Evolutionary conservation across 2,113 vertebrate genomes (phyloP).

Genomic region (Lethenteron reissneri): DNA sequence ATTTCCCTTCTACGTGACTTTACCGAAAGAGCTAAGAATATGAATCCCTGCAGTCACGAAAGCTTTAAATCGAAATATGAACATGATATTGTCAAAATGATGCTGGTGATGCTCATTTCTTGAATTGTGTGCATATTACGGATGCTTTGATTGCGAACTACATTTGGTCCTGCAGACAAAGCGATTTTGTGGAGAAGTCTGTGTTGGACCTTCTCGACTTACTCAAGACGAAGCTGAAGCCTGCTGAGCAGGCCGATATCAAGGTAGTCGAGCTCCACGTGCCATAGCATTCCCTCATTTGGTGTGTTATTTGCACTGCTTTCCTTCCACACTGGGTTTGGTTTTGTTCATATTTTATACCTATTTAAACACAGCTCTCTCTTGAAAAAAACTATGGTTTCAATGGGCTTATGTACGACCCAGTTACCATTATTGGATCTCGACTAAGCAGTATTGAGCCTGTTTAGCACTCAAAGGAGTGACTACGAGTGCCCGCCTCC

Average conservation of each 20-base stretch:
- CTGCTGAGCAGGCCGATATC: constrained; percentile 16
- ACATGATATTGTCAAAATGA: background rate
- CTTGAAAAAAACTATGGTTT: background rate
- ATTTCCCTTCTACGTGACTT: too few species aligned
- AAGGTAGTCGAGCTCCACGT: constrained; percentile 19
- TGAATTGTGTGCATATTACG: background rate
- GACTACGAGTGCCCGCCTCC: too few species aligned
- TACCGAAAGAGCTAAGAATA: too few species aligned
- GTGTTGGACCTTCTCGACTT: constrained; percentile 27
- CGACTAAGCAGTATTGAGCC: too few species aligned
- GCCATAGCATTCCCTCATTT: too few species aligned
- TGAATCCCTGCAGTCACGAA: too few species aligned
- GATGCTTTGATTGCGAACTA: too few species aligned
- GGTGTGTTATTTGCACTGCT: background rate
- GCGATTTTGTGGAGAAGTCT: constrained; percentile 34
- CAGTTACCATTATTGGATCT: too few species aligned
- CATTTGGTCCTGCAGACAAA: constrained; percentile 23
- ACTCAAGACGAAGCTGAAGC: constrained; percentile 29
- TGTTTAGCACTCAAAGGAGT: too few species aligned
- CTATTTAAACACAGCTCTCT: background rate
- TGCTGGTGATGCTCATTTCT: constrained; percentile 2
- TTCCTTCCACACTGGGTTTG: background rate
- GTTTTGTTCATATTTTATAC: background rate
- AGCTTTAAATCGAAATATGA: background rate
- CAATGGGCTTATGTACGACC: background rate